Conservation (phyloP, 2,888 invertebrate species). For the Eupithecia subumbrata region DNA sequence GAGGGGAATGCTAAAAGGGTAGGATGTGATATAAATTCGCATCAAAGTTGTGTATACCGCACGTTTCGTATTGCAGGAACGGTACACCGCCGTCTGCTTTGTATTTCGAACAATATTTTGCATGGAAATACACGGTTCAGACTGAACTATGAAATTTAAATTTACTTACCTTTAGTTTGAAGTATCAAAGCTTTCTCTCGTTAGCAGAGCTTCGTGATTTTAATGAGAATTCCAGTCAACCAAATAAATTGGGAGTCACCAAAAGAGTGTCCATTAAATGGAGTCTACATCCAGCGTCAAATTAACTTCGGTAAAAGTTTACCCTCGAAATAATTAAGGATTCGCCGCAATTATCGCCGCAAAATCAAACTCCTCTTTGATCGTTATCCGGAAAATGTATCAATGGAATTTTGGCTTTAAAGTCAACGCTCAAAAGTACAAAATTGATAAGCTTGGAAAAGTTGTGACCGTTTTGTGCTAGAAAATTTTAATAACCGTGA, state of each 20-base stretch:
- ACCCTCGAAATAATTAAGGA: slow-evolving; percentile 84
- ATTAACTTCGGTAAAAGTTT: slow-evolving; percentile 82
- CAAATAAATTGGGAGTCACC: slow-evolving; percentile 80
- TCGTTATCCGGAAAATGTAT: slow-evolving; percentile 67
- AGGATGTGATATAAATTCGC: slow-evolving; percentile 69
- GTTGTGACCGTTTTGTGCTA: slow-evolving; percentile 62
- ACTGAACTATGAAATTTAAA: slow-evolving; percentile 47
- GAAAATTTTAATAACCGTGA: slow-evolving; percentile 78
- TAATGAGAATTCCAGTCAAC: slow-evolving; percentile 79
- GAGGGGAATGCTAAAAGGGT: slow-evolving; percentile 80
- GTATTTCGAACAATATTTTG: slow-evolving; percentile 61
- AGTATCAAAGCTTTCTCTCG: slow-evolving; percentile 60
- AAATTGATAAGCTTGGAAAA: slow-evolving; percentile 50
- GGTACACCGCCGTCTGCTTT: slow-evolving; percentile 57
- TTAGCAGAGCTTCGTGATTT: slow-evolving; percentile 63
- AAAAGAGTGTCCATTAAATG: slow-evolving; percentile 82
- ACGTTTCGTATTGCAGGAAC: slow-evolving; percentile 53
- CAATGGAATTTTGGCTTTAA: slow-evolving; percentile 60
- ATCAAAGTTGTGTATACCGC: slow-evolving; percentile 55
- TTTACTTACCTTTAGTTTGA: slow-evolving; percentile 41
- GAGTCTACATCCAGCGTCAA: slow-evolving; percentile 77
- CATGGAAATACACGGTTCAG: slow-evolving; percentile 40
- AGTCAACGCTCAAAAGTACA: slow-evolving; percentile 52
- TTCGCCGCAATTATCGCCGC: slow-evolving; percentile 83
- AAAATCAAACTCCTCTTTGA: slow-evolving; percentile 82